A percentile compares a stretch with the other conserved stretches of the same genome.
Conservation (phyloP, 2,888 invertebrate genomes). For the Drepana falcataria region DNA sequence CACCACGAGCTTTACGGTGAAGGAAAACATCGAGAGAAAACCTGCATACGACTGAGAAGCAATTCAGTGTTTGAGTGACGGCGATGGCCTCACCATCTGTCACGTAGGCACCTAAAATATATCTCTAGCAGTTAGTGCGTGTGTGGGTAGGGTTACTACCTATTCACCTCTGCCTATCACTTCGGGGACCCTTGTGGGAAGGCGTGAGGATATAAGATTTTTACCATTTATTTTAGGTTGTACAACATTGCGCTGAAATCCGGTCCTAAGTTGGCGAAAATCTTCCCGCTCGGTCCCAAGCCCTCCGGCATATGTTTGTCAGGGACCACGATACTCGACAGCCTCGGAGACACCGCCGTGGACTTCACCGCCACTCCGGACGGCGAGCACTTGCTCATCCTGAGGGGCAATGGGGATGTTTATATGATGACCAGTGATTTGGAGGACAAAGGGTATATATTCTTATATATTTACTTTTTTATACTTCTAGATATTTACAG, state of each 20-base stretch:
- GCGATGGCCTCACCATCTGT: too few relatives aligned
- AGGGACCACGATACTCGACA: constrained; percentile 66
- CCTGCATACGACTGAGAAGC: too few relatives aligned
- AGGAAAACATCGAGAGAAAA: too few relatives aligned
- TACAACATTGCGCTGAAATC: constrained; percentile 65
- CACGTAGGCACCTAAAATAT: too few relatives aligned
- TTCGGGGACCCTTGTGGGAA: too few relatives aligned
- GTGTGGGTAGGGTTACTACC: too few relatives aligned
- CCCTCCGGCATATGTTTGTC: constrained; percentile 57
- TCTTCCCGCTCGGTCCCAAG: constrained; percentile 56
- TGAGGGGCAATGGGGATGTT: constrained; percentile 92
- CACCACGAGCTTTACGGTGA: too few relatives aligned
- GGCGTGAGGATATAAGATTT: constrained; percentile 13
- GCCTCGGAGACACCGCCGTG: constrained; percentile 90
- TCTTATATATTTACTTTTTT: neutral
- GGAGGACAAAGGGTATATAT: constrained; percentile 44
- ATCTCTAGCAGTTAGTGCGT: too few relatives aligned
- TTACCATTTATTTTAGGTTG: constrained; percentile 44
- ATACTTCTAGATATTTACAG: too few relatives aligned
- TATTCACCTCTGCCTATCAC: too few relatives aligned
- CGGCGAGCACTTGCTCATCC: constrained; percentile 79
- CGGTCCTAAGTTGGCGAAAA: constrained; percentile 59
- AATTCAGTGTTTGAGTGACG: too few relatives aligned
- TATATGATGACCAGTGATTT: constrained; percentile 73
- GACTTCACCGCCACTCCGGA: constrained; percentile 84